Evolutionary conservation across 30 jellyfish, hydroid and myxozoan species (phyloP), one percentile per base, ranked within the genome.

Genomic region (Cassiopea andromeda): DNA sequence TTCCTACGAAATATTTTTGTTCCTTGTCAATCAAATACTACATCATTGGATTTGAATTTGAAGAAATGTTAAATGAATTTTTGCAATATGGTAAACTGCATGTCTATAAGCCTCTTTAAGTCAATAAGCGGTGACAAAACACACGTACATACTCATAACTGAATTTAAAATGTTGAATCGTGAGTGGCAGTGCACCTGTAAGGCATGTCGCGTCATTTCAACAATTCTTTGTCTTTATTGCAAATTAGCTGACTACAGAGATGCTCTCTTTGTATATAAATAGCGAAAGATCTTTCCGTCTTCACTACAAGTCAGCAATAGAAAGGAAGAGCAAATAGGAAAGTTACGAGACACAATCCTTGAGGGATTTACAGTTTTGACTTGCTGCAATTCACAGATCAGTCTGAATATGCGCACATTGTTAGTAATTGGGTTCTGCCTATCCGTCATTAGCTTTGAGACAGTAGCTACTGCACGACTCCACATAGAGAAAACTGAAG

Each of bases 81-180:
- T 45, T 70, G 60, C 90, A 81, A 67, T 81, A 81, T 81, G 90
- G 82, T 69, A n/a, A 81, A 19, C 18, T 49, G 70, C 49, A 45
- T 3, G 82, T 15, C 83, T 81, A 50, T 38, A 81, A 7, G 81
- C 80, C 73, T 19, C 46, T 68, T 66, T 47, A 16, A 18, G 16
- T 81, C 90, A 46, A 60, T 60, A 67, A 57, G 82, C 74, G 81
- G 81, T 70, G 90, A 70, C 81, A 7, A 47, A n/a, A 44, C 82
- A 81, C 70, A 27, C 17, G 90, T 19, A 50, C 5, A 7, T 2
- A n/a, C 50, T 48, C 58, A 48, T 81, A 66, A 67, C 66, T 79
- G 67, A 81, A 7, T 14, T 43, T 19, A 15, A 81, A 66, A 67
- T 58, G 48, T 77, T 48, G 59, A 17, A 77, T 77, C 74, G 15